These are phyloP conservation scores for Pica pica DNA, from an alignment of 2,113 vertebrate species.

Conservation along the genomic window DNA sequence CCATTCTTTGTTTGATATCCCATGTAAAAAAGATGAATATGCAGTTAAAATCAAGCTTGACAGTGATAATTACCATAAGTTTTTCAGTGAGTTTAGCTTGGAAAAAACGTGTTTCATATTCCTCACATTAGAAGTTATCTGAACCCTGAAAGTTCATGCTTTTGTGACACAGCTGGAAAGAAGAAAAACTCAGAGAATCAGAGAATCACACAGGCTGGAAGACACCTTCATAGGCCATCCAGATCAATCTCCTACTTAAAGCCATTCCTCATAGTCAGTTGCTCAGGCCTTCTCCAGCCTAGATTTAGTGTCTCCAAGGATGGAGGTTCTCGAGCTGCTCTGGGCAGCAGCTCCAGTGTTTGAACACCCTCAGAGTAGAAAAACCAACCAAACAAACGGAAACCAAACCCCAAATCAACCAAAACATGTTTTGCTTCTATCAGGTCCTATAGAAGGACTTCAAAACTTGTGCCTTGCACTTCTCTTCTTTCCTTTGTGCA, in stretches of 20 bases:
- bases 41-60: neutral
- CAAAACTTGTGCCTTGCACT: neutral
- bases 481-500: neutral
- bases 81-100: neutral
- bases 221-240: neutral
- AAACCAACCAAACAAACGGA: accelerated
- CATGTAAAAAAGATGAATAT: neutral
- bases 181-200: neutral
- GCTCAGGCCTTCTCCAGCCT: neutral
- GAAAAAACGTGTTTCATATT: neutral
- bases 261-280: neutral
- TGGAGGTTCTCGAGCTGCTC: neutral
- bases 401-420: neutral
- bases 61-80: neutral
- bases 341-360: neutral
- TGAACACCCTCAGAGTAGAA: neutral
- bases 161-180: neutral
- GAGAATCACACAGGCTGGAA: neutral
- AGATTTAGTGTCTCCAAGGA: neutral
- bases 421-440: neutral
- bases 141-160: neutral
- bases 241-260: neutral
- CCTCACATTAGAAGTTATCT: neutral
- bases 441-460: accelerated
- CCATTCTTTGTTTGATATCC: neutral